Conservation (phyloP, 1,140 invertebrate species). For the Paraescarpia echinospica region DNA sequence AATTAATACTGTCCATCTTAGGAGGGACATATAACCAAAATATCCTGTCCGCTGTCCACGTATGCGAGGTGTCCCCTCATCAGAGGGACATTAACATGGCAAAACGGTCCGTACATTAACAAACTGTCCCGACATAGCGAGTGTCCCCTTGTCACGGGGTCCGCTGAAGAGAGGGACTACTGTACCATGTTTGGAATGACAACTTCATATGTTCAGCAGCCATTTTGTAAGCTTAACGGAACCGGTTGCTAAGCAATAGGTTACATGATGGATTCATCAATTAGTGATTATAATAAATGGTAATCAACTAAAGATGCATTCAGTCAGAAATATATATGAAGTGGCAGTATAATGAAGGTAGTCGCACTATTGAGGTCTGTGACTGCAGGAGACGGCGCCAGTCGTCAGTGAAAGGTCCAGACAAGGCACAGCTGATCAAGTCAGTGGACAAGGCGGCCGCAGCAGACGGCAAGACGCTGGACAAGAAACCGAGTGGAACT, state of each 20-base stretch:
- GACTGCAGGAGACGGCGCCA: neutral
- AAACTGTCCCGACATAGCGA: too few species aligned
- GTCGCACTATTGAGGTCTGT: neutral
- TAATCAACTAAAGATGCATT: neutral
- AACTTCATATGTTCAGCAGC: neutral
- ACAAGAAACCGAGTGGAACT: slow-evolving; percentile 15
- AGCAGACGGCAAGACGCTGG: neutral
- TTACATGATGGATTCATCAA: neutral
- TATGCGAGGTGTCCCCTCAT: too few species aligned
- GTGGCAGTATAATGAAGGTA: neutral
- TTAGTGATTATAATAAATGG: neutral
- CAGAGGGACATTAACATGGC: too few species aligned
- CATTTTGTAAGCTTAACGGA: neutral
- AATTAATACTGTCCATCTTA: too few species aligned
- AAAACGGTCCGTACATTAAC: too few species aligned
- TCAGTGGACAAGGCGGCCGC: neutral
- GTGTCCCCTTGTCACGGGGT: too few species aligned
- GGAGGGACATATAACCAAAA: too few species aligned
- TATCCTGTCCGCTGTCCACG: too few species aligned
- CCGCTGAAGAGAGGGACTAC: too few species aligned
- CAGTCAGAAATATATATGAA: neutral
- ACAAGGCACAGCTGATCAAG: neutral
- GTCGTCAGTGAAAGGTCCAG: neutral
- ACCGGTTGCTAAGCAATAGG: neutral
- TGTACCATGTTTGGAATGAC: too few species aligned